These are phyloP conservation scores for Leptinotarsa rubiginosa DNA, from an alignment of 2,888 invertebrate species.

Conservation along the genomic window DNA sequence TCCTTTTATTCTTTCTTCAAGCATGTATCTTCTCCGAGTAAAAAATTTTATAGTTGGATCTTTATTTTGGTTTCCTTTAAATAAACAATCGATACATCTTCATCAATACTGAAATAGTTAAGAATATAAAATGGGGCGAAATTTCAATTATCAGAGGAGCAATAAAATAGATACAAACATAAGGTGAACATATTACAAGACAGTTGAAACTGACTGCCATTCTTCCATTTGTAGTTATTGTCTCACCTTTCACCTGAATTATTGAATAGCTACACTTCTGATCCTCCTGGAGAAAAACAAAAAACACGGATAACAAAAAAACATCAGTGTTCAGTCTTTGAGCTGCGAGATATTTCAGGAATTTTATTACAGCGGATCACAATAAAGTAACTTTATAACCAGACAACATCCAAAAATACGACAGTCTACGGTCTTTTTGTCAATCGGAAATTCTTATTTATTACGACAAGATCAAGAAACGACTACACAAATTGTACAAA, in stretches of 20 bases:
- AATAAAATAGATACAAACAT: too few relatives aligned
- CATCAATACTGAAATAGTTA: too few relatives aligned
- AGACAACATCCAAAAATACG: slow-evolving; percentile 20
- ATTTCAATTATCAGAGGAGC: too few relatives aligned
- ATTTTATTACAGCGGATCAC: slow-evolving; percentile 20
- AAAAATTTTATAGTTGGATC: too few relatives aligned
- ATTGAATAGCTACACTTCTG: neutral
- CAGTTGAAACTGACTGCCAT: too few relatives aligned
- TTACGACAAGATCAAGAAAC: slow-evolving; percentile 20
- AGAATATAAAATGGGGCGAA: too few relatives aligned
- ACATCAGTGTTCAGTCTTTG: slow-evolving; percentile 17
- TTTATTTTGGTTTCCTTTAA: too few relatives aligned
- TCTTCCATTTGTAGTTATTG: neutral
- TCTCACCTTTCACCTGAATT: neutral
- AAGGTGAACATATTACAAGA: too few relatives aligned
- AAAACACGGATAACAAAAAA: neutral
- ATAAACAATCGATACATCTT: too few relatives aligned
- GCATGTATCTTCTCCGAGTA: too few relatives aligned
- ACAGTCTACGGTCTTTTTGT: slow-evolving; percentile 15
- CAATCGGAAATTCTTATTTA: slow-evolving; percentile 28
- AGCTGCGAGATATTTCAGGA: slow-evolving; percentile 24
- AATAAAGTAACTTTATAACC: slow-evolving; percentile 22
- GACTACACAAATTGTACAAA: slow-evolving; percentile 17
- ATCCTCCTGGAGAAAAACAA: neutral
- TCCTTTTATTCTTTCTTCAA: too few relatives aligned